Conservation (phyloP, 2,888 invertebrate genomes). For the Phyto melanocephala region DNA sequence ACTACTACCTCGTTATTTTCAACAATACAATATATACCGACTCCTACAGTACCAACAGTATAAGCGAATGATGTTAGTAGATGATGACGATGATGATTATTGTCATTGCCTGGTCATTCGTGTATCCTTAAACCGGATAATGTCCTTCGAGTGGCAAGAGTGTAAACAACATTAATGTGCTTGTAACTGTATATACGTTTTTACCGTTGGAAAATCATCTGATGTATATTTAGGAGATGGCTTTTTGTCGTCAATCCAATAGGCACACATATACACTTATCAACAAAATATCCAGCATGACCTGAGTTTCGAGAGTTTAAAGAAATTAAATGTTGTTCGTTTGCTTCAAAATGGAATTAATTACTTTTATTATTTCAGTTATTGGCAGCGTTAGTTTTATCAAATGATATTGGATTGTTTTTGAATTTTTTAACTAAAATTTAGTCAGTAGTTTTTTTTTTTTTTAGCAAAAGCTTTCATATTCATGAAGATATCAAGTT, state of each 20-base stretch:
- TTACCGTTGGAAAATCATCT: conserved; percentile 2
- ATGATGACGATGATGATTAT: conserved; percentile 60
- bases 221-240: conserved; percentile 36
- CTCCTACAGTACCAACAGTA: conserved; percentile 62
- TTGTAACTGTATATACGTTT: conserved; percentile 47
- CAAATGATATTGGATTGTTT: no score
- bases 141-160: conserved; percentile 70
- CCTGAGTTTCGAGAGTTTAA: no score
- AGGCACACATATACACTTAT: background rate
- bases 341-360: no score
- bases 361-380: no score
- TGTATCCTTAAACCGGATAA: conserved; percentile 70
- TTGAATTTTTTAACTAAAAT: no score
- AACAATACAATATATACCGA: conserved; percentile 64
- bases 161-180: conserved; percentile 76
- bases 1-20: conserved; percentile 1
- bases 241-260: conserved; percentile 22
- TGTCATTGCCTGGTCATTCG: conserved; percentile 73
- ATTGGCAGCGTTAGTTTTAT: no score
- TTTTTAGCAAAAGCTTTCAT: no score
- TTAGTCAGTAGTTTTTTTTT: no score
- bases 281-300: background rate
- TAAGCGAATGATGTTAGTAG: conserved; percentile 31
- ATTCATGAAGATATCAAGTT: no score
- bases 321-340: no score